Percentiles rank a stretch among this genome's conserved stretches.
phyloP scores from a whole-genome alignment of 2,888 invertebrate genomes.

The Himalopsyche tibetana region DNA sequence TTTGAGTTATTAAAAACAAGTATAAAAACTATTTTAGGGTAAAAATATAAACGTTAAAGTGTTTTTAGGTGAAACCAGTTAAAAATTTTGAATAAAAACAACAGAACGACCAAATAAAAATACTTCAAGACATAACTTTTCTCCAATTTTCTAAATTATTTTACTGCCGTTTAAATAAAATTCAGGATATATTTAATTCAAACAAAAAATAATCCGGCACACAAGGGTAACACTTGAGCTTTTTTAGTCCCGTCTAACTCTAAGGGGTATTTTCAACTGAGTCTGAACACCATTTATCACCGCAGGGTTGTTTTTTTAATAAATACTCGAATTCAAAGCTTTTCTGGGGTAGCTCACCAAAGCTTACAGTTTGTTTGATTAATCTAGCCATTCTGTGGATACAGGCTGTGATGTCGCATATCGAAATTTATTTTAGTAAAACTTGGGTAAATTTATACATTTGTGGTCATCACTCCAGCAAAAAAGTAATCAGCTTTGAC shows the following conservation, averaged over 20 bases:
- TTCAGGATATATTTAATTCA: neutral
- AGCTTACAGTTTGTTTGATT: slow-evolving; percentile 14
- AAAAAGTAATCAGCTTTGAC: too few species aligned
- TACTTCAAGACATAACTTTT: too few species aligned
- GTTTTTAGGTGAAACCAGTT: too few species aligned
- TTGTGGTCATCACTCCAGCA: neutral
- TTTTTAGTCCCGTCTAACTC: neutral
- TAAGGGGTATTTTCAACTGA: neutral
- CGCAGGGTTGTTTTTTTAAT: slow-evolving; percentile 15
- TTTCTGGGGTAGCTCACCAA: neutral
- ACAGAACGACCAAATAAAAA: too few species aligned
- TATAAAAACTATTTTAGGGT: too few species aligned
- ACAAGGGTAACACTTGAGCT: neutral
- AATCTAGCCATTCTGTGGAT: neutral
- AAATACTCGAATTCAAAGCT: slow-evolving; percentile 23
- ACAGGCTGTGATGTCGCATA: neutral
- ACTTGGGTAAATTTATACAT: neutral
- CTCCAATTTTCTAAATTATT: too few species aligned
- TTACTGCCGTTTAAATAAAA: neutral
- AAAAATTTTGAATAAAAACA: too few species aligned
- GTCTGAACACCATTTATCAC: neutral
- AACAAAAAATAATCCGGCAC: neutral
- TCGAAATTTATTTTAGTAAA: neutral
- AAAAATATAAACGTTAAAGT: too few species aligned
- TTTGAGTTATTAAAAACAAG: too few species aligned